phyloP scores from a whole-genome alignment of 2,888 invertebrate species.

The Drosophila heteroneura region DNA sequence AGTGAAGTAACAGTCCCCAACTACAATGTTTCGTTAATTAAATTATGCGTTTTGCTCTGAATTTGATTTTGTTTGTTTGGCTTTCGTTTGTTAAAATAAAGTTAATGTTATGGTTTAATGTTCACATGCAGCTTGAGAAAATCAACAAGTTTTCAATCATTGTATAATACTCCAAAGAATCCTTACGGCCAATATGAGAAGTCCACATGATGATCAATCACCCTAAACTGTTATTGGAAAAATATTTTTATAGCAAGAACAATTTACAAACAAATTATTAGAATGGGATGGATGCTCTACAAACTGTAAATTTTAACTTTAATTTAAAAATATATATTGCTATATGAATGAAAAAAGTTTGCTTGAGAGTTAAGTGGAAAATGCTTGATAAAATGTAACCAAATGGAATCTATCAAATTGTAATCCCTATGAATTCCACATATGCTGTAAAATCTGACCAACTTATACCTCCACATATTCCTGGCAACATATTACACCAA shows the following conservation, averaged over 20 bases:
- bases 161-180: not conserved
- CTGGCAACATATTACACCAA: not conserved
- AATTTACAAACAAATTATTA: too few relatives aligned
- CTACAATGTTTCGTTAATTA: conserved; percentile 8
- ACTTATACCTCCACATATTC: not conserved
- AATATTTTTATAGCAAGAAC: not conserved
- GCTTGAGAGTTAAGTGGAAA: not conserved
- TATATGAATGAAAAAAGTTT: not conserved
- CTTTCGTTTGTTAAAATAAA: conserved; percentile 24
- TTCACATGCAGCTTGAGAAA: not conserved
- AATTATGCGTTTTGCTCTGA: conserved; percentile 10
- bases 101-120: conserved; percentile 8
- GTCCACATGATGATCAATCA: not conserved
- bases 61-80: not conserved
- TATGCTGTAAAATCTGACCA: conserved; percentile 13
- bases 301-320: not conserved
- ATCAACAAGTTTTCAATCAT: not conserved
- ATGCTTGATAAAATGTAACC: not conserved
- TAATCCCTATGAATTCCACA: not conserved
- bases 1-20: not conserved
- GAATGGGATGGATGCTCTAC: not conserved
- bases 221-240: not conserved
- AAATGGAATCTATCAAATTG: not conserved
- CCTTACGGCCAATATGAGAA: not conserved
- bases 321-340: not conserved